phyloP scores from a whole-genome alignment of 2,113 vertebrate species.

The Delphinapterus leucas region DNA sequence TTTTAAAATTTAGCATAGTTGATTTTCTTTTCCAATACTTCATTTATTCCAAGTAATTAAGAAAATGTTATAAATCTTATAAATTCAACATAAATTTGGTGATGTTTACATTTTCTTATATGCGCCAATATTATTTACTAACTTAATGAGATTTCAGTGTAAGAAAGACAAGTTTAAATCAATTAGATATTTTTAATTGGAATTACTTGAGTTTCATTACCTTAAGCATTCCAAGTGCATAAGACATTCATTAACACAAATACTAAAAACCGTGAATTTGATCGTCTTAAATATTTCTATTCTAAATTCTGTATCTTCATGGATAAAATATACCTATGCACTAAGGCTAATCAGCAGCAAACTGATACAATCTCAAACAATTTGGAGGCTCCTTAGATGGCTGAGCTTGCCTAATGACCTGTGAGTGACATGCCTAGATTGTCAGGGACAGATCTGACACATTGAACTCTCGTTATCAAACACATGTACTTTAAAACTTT shows the following conservation, averaged over 20 bases:
- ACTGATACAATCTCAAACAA: neutral
- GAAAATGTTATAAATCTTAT: neutral
- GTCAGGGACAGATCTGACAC: neutral
- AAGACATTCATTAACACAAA: neutral
- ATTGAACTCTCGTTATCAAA: neutral
- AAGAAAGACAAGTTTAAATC: neutral
- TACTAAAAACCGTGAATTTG: neutral
- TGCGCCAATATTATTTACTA: neutral
- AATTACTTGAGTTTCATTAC: neutral
- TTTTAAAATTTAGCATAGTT: neutral
- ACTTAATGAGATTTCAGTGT: neutral
- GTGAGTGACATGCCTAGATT: neutral
- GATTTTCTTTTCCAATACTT: neutral
- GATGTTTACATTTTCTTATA: neutral
- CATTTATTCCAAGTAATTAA: neutral
- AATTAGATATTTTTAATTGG: neutral
- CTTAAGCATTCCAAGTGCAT: neutral
- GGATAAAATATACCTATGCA: neutral
- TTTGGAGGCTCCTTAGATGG: neutral
- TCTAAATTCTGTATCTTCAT: neutral
- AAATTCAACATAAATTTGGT: neutral
- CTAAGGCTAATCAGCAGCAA: neutral
- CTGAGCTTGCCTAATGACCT: neutral
- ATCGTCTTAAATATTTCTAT: neutral
- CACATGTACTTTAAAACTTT: neutral